phyloP scores from a whole-genome alignment of 2,797 vertebrate genomes.

The Microchirus variegatus region DNA sequence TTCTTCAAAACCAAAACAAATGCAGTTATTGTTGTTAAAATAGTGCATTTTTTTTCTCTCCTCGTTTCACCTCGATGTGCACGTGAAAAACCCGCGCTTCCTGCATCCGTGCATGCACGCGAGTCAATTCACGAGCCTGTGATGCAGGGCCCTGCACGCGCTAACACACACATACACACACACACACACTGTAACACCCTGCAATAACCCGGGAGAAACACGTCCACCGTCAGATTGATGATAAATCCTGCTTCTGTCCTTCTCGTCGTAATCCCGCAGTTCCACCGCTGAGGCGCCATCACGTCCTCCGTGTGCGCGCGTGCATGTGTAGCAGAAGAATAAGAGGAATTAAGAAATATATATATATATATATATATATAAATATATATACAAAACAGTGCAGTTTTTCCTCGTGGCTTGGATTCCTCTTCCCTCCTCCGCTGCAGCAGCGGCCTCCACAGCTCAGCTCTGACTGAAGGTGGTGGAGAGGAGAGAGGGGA shows the following conservation, averaged over 20 bases:
- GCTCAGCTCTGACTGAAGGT: conserved; percentile 88
- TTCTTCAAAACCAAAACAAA: conserved; percentile 24
- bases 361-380: too few species aligned
- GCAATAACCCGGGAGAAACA: conserved; percentile 37
- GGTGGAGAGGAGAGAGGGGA: conserved; percentile 81
- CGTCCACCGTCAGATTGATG: conserved; percentile 43
- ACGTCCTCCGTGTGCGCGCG: conserved; percentile 36
- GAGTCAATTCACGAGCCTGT: too few species aligned
- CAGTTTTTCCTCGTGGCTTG: too few species aligned
- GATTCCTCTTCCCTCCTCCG: conserved; percentile 57
- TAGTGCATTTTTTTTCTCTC: conserved; percentile 24
- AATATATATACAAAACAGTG: rapidly evolving
- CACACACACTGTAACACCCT: too few species aligned
- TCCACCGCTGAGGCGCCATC: conserved; percentile 35
- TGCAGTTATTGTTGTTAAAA: conserved; percentile 55
- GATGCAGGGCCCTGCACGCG: not conserved
- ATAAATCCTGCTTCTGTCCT: conserved; percentile 71
- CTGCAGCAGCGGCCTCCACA: conserved; percentile 81
- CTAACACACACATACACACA: too few species aligned
- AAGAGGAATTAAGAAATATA: not conserved
- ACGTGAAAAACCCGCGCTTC: conserved; percentile 50
- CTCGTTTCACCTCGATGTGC: conserved; percentile 48
- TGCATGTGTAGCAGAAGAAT: conserved; percentile 3
- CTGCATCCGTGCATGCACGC: conserved; percentile 20
- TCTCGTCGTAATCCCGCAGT: conserved; percentile 55